Conservation (phyloP, 2,888 invertebrate genomes). For the Calameuta idolon region DNA sequence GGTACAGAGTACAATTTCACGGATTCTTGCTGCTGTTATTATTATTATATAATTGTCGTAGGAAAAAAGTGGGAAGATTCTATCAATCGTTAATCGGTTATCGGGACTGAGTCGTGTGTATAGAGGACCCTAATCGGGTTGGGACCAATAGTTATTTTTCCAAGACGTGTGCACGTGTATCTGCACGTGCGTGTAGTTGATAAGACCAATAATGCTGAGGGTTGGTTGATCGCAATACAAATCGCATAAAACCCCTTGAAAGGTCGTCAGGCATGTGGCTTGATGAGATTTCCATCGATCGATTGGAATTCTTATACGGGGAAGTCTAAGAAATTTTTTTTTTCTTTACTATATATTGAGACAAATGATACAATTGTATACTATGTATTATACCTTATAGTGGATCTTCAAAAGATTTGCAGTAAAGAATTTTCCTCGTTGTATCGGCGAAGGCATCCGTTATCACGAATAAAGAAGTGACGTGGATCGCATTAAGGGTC, state of each 20-base stretch:
- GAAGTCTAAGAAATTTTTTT: neutral
- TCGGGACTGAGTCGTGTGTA: constrained; percentile 47
- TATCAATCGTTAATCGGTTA: constrained; percentile 51
- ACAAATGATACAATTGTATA: neutral
- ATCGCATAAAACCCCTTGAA: constrained; percentile 45
- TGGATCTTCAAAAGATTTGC: neutral
- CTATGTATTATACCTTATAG: neutral
- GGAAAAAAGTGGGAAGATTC: constrained; percentile 38
- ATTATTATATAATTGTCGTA: constrained; percentile 25
- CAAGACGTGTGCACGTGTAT: constrained; percentile 17
- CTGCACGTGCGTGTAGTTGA: constrained; percentile 46
- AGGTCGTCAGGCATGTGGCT: neutral
- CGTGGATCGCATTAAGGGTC: neutral
- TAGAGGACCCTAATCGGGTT: constrained; percentile 52
- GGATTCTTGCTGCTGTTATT: neutral
- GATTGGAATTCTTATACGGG: neutral
- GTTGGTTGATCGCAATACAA: constrained; percentile 49
- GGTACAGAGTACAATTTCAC: neutral
- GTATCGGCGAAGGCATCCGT: neutral
- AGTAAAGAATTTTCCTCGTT: neutral
- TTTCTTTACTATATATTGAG: neutral
- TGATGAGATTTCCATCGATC: neutral
- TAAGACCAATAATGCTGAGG: constrained; percentile 51
- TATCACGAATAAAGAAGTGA: neutral
- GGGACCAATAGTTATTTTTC: constrained; percentile 46